Conservation (phyloP, 1,140 invertebrate genomes). For the Paracyclopina nana region DNA sequence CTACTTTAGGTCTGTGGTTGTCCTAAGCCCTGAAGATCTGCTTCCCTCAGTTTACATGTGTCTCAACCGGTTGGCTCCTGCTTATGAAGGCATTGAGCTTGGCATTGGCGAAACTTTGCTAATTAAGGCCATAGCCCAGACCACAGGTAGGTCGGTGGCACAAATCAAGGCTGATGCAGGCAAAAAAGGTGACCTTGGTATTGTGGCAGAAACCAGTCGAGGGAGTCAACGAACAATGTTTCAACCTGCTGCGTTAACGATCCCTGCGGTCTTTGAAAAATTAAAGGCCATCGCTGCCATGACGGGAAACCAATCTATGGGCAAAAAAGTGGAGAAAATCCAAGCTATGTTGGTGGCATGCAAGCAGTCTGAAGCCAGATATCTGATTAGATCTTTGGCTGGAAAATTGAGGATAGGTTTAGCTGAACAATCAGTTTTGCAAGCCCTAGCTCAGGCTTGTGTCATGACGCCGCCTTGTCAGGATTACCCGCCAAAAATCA, state of each 20-base stretch:
- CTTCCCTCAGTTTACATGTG: constrained; percentile 78
- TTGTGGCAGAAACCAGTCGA: constrained; percentile 76
- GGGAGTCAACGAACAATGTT: constrained; percentile 74
- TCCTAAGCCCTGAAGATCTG: constrained; percentile 67
- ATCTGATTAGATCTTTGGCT: constrained; percentile 68
- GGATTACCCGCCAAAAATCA: constrained; percentile 39
- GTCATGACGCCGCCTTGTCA: constrained; percentile 45
- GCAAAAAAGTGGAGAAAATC: constrained; percentile 81
- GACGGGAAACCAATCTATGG: constrained; percentile 50
- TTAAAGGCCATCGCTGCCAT: constrained; percentile 74
- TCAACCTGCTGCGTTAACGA: constrained; percentile 31
- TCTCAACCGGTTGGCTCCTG: constrained; percentile 54
- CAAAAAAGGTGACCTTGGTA: constrained; percentile 64
- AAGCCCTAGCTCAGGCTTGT: constrained; percentile 67
- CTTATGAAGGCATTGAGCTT: constrained; percentile 46
- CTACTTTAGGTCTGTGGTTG: constrained; percentile 78
- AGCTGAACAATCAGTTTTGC: constrained; percentile 86
- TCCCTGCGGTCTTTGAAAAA: constrained; percentile 52
- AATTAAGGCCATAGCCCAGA: constrained; percentile 83
- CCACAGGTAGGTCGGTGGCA: constrained; percentile 61
- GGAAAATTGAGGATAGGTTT: constrained; percentile 91
- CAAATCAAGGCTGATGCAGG: constrained; percentile 67
- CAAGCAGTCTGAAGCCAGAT: constrained; percentile 68
- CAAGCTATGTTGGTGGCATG: constrained; percentile 81
- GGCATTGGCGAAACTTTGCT: constrained; percentile 83